Base-by-base conservation (phyloP, 2,797 vertebrate species). In the Esox masquinongy region DNA sequence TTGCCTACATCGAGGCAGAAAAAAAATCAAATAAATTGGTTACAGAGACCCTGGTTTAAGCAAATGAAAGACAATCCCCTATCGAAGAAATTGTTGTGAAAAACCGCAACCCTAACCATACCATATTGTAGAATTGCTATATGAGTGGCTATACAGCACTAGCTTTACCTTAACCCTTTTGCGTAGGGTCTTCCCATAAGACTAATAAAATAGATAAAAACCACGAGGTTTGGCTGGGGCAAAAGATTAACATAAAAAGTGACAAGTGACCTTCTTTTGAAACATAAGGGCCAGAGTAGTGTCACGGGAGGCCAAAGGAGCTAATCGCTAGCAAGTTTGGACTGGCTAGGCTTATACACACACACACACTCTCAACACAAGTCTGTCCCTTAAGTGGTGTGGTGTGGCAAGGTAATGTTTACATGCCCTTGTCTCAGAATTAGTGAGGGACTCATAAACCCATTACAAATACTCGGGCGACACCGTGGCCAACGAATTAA, bases 391-490 rank as follows among this genome's bases (percentile, higher is more conserved):
- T 14, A 15, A 17, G 22, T 59, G 63, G 61, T 19, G 67, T 15
- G 22, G 72, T 51, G 29, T 39, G 5, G 8, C 17, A 39, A 72
- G 76, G 69, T 63, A 68, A 72, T 74, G 75, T 74, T 77, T 72
- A 77, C 72, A 9, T 66, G 66, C 49, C 51, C 29, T 70, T 72
- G 73, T 72, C 56, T 74, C 15, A 49, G 12, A 59, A 47, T 70
- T 43, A 61, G 12, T 17, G 61, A 5, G 34, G 68, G 53, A 74
- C 36, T 75, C 73, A 72, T 75, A 75, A 73, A 64, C 64, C 73
- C 73, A 75, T 74, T 77, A 77, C 73, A 80, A 71, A 72, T 61
- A 77, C 56, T 49, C 53, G 3, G 39, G 49, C 19, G 29, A 43
- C 63, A 63, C 43, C 24, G 36, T 19, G 50, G 68, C 39, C 56